Evolutionary conservation across 2,113 vertebrate genomes (phyloP).

Genomic region (Peromyscus leucopus): DNA sequence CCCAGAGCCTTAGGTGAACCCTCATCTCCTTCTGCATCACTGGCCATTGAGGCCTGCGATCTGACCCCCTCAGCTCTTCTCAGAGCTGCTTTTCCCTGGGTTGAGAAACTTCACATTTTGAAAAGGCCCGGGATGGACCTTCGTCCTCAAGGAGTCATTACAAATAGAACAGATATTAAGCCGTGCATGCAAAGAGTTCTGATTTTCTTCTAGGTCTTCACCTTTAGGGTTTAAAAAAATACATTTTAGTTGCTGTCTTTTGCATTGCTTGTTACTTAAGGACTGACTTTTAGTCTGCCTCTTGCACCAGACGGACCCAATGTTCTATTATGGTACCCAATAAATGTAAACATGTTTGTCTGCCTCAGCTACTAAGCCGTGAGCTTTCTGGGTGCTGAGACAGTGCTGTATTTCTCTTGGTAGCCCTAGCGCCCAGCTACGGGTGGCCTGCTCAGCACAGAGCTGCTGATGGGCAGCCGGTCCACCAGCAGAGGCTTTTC

Average conservation of each 20-base stretch:
- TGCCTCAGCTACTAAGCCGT: background rate
- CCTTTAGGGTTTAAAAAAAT: background rate
- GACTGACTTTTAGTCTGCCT: background rate
- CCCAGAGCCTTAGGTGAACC: background rate
- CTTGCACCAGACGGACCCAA: background rate
- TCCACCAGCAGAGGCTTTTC: background rate
- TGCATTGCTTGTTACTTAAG: background rate
- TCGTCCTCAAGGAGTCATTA: constrained; percentile 8
- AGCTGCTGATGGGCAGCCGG: background rate
- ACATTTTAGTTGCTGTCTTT: background rate
- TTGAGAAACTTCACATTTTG: constrained; percentile 16
- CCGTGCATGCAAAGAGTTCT: background rate
- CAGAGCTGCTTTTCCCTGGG: background rate
- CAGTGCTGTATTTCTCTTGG: background rate
- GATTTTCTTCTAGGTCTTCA: background rate
- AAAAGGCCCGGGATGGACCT: background rate
- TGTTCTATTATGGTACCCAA: background rate
- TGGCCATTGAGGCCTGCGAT: background rate
- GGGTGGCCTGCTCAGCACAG: background rate
- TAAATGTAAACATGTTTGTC: background rate
- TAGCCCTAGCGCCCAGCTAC: background rate
- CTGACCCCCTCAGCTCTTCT: background rate
- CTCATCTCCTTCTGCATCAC: background rate
- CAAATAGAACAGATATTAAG: constrained; percentile 14
- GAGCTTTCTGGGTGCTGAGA: background rate